Conservation (phyloP, 2,888 invertebrate genomes). For the Leptothorax acervorum region DNA sequence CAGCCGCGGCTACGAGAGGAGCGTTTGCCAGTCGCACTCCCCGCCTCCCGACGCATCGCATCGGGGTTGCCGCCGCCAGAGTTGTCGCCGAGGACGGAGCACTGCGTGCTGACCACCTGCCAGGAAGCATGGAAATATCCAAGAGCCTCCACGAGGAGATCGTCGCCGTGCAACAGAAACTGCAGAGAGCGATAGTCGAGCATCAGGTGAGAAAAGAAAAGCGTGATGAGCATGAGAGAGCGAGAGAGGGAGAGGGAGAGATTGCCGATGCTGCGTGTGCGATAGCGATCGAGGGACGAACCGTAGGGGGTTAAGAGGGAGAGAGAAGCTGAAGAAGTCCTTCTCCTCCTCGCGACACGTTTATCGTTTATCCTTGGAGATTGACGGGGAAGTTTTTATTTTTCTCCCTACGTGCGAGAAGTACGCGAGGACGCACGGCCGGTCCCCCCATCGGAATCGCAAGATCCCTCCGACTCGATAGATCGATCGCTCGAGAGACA, state of each 20-base stretch:
- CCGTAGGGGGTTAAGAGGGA: constrained; percentile 39
- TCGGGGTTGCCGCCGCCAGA: constrained; percentile 57
- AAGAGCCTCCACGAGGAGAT: constrained; percentile 89
- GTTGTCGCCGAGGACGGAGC: constrained; percentile 45
- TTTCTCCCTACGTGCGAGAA: constrained; percentile 34
- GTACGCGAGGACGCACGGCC: too few species aligned
- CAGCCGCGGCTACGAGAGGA: neutral
- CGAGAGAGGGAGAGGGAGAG: constrained; percentile 51
- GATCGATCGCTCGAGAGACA: constrained; percentile 33
- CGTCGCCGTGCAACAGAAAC: constrained; percentile 87
- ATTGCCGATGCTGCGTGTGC: constrained; percentile 51
- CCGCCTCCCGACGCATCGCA: constrained; percentile 52
- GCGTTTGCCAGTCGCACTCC: constrained; percentile 33
- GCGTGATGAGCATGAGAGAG: constrained; percentile 72
- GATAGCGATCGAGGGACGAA: constrained; percentile 69
- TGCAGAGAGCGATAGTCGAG: constrained; percentile 88
- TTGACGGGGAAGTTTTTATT: neutral
- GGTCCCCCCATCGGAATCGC: neutral
- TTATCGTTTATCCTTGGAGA: neutral
- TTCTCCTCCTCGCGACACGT: neutral
- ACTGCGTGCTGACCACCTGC: constrained; percentile 56
- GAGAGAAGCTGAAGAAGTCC: constrained; percentile 20
- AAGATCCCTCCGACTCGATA: neutral
- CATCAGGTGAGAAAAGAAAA: constrained; percentile 87
- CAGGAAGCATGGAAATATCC: constrained; percentile 87